These are phyloP conservation scores for Apotomis betuletana DNA, from an alignment of 2,888 invertebrate genomes.

Conservation along the genomic window DNA sequence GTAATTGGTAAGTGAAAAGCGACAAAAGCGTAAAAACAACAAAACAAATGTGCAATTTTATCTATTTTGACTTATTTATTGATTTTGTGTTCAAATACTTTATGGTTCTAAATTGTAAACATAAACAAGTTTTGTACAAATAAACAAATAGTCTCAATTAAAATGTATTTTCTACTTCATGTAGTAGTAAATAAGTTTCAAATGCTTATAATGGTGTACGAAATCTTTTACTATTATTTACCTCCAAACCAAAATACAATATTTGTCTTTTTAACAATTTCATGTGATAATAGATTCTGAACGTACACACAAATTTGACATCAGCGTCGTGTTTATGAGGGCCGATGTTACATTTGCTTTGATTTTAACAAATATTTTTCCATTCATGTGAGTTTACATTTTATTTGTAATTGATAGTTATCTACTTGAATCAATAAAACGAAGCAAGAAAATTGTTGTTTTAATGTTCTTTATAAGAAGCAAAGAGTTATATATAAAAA, in stretches of 20 bases:
- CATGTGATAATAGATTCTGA: neutral
- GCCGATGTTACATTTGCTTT: neutral
- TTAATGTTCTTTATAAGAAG: neutral
- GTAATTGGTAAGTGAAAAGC: constrained; percentile 16
- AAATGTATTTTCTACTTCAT: too few species aligned
- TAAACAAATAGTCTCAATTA: too few species aligned
- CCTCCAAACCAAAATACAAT: too few species aligned
- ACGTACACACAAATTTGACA: constrained; percentile 6
- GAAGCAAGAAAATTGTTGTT: neutral
- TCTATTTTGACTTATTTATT: constrained; percentile 23
- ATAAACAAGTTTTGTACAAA: neutral
- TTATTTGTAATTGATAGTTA: neutral
- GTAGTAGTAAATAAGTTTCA: too few species aligned
- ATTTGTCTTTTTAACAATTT: too few species aligned
- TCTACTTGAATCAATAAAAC: neutral
- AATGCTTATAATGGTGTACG: neutral
- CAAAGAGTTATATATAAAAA: neutral
- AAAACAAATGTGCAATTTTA: neutral
- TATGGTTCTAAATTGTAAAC: neutral
- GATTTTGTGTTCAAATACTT: constrained; percentile 31
- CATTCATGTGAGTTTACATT: neutral
- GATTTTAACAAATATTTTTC: neutral
- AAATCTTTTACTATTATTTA: too few species aligned
- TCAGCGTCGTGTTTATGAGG: neutral
- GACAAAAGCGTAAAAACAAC: neutral